Base-by-base conservation (phyloP, 2,113 vertebrate genomes). In the Xiphophorus couchianus region DNA sequence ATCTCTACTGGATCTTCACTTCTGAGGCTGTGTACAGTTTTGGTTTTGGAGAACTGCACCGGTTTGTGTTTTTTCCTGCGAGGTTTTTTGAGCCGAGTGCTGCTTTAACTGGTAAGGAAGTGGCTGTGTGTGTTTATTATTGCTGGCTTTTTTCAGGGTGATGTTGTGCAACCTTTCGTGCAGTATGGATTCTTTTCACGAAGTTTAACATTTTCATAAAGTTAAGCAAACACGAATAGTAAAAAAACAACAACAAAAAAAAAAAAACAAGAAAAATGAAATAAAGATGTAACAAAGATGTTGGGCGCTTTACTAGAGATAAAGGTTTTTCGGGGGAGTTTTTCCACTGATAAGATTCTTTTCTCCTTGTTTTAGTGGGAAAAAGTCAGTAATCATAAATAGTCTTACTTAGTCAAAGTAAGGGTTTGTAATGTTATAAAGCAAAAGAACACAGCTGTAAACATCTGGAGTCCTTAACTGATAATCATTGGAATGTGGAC, bases 91-190 rank as follows among this genome's bases (percentile, higher is more conserved):
- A 76, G 77, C 85, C 64, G 73, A 51, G 51, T 80, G 64, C 39
- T 80, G 80, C 84, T 77, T 72, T 15, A 82, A 82, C 84, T 76
- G 88, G 84, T 91, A 86, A 91, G 90, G 86, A 92, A 86, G 88
- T 89, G 81, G 60, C 66, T 84, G 66, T 33, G 1, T 75, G 42
- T 76, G 33, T 84, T 86, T 66, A 80, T 83, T 75, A 78, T 73
- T 89, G 78, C 82, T 86, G 71, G 70, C 82, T 85, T 64, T 87
- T 33, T 61, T 29, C 48, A 77, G 71, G 69, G 77, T 82, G 87
- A 70, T 19, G 14, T 19, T 29, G 13, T 29, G 29, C 7, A 33
- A 25, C 31, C 14, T 44, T 58, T 58, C 10, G 19, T 58, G 22
- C 51, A 25, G 17, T 19, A 17, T 19, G 4, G 44, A 48, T 48